These are phyloP conservation scores for Misgurnus anguillicaudatus DNA, from an alignment of 2,113 vertebrate genomes.

Conservation along the genomic window DNA sequence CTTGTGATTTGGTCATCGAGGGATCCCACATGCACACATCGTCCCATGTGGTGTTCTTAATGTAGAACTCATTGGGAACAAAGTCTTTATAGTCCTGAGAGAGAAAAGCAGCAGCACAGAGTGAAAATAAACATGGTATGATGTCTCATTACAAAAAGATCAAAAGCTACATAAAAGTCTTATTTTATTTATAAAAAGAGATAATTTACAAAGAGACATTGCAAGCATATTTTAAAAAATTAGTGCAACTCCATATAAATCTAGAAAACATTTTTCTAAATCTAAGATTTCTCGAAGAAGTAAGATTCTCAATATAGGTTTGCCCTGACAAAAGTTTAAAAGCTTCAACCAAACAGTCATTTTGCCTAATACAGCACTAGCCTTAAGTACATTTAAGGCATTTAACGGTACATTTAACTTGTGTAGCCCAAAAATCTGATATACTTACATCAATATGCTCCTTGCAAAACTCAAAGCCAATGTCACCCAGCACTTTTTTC, in stretches of 20 bases:
- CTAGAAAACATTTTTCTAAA: neutral
- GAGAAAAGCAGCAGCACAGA: neutral
- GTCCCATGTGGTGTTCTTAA: slow-evolving; percentile 98
- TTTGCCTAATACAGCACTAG: no score
- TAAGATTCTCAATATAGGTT: no score
- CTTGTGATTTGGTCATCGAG: slow-evolving; percentile 96
- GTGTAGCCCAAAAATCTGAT: neutral
- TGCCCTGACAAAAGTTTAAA: no score
- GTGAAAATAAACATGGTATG: slow-evolving; percentile 7
- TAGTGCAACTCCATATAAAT: no score
- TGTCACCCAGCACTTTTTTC: slow-evolving; percentile 97
- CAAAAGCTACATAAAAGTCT: neutral
- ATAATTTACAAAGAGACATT: no score
- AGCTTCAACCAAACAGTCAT: no score
- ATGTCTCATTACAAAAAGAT: neutral
- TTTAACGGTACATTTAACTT: neutral
- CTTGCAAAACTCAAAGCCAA: slow-evolving; percentile 97
- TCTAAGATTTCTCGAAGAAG: no score
- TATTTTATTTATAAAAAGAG: no score
- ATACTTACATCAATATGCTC: slow-evolving; percentile 95
- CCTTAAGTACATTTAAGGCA: no score
- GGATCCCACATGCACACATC: slow-evolving; percentile 98
- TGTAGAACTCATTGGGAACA: slow-evolving; percentile 96
- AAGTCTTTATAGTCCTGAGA: slow-evolving; percentile 93
- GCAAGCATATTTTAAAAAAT: no score